A percentile compares a stretch with the other conserved stretches of the same genome.
Evolutionary conservation across 2,113 vertebrate genomes (phyloP).

Genomic region (Rousettus leschenaultii): DNA sequence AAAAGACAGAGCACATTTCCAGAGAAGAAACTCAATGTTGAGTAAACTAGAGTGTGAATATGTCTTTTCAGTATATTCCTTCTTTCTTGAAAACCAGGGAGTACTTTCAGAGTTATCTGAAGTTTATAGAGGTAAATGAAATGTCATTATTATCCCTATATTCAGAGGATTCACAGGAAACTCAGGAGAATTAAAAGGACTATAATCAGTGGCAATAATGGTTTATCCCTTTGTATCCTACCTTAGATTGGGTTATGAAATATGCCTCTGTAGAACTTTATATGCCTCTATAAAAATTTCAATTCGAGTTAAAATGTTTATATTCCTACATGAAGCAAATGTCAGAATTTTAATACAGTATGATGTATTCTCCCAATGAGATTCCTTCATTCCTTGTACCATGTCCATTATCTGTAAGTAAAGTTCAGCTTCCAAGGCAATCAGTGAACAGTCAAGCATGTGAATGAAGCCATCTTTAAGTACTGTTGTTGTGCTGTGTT

Average conservation of each 20-base stretch:
- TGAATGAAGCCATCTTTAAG: neutral
- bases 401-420: constrained; percentile 53
- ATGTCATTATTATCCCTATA: neutral
- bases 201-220: neutral
- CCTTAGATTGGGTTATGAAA: neutral
- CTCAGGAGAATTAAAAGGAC: neutral
- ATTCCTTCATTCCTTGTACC: neutral
- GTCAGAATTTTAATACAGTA: neutral
- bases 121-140: neutral
- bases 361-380: neutral
- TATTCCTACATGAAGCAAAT: neutral
- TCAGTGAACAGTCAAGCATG: neutral
- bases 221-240: neutral
- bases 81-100: neutral
- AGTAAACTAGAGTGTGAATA: neutral
- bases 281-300: neutral
- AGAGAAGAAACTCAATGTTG: neutral
- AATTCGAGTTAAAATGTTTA: neutral
- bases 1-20: neutral
- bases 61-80: neutral
- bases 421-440: neutral
- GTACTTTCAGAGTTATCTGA: neutral
- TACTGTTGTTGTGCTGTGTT: neutral
- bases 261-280: neutral
- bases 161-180: neutral